phyloP scores from a whole-genome alignment of 30 jellyfish, hydroid and myxozoan species.

The Aurelia aurita region DNA sequence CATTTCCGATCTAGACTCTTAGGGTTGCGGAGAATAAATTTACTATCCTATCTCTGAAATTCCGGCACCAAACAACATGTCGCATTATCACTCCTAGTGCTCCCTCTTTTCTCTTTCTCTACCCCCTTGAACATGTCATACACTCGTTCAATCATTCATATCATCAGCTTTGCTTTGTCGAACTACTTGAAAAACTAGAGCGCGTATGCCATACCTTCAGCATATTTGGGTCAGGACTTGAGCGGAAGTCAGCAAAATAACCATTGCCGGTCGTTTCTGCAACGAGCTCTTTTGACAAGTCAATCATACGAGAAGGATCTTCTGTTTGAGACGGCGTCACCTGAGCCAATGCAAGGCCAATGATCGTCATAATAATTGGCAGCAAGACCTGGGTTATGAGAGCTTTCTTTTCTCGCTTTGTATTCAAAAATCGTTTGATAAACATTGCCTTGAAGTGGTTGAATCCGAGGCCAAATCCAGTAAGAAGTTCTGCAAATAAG shows the following conservation, averaged over 20 bases:
- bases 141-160: too few relatives aligned
- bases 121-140: too few relatives aligned
- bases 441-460: constrained; percentile 88
- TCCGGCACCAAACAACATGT: too few relatives aligned
- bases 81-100: too few relatives aligned
- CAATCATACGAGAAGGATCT: constrained; percentile 68
- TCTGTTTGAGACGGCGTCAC: constrained; percentile 73
- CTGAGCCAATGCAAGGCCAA: constrained; percentile 73
- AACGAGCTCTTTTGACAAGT: constrained; percentile 41
- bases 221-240: constrained; percentile 39
- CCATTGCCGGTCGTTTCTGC: constrained; percentile 42
- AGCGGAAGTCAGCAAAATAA: constrained; percentile 74
- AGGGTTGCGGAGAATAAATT: too few relatives aligned
- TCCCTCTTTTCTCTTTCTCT: too few relatives aligned
- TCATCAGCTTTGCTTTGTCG: too few relatives aligned
- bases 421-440: constrained; percentile 78
- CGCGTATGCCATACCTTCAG: constrained; percentile 3
- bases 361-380: constrained; percentile 69
- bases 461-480: constrained; percentile 67
- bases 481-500: constrained; percentile 63
- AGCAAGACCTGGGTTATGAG: constrained; percentile 78
- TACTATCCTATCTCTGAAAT: too few relatives aligned
- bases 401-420: constrained; percentile 85
- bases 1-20: too few relatives aligned
- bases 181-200: too few relatives aligned